phyloP scores from a whole-genome alignment of 2,888 invertebrate genomes.

The Nomada hirtipes region DNA sequence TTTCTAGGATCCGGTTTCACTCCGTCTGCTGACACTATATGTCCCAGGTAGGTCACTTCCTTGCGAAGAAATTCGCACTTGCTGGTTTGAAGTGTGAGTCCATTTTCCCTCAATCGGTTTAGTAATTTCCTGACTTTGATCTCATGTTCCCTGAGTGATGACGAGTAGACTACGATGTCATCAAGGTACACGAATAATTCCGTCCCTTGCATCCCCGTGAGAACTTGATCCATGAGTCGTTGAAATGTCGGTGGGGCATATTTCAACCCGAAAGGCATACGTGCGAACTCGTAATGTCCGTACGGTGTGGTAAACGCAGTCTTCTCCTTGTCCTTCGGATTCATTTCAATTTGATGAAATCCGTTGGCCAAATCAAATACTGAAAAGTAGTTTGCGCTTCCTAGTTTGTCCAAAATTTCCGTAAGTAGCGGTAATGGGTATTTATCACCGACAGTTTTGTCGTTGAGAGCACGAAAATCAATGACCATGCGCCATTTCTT shows the following conservation, averaged over 20 bases:
- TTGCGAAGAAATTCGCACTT: neutral
- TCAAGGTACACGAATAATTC: neutral
- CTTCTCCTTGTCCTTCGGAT: neutral
- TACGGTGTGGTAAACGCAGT: neutral
- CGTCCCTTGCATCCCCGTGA: neutral
- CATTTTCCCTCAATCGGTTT: neutral
- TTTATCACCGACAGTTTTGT: too few relatives aligned
- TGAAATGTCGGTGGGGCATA: neutral
- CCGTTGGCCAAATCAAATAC: slow-evolving; percentile 2
- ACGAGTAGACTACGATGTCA: neutral
- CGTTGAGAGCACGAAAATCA: too few relatives aligned
- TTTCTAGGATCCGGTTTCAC: too few relatives aligned
- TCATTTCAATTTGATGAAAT: neutral
- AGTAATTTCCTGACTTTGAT: slow-evolving; percentile 1
- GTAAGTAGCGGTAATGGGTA: neutral
- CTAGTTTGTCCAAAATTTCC: slow-evolving; percentile 4
- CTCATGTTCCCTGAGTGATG: neutral
- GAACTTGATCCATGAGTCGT: neutral
- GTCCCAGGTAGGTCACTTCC: too few relatives aligned
- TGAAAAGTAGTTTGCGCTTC: slow-evolving; percentile 8
- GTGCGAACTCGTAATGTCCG: neutral
- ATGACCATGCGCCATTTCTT: too few relatives aligned
- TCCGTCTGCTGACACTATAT: too few relatives aligned
- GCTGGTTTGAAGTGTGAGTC: neutral
- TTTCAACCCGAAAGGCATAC: neutral